Base-by-base conservation (phyloP, 2,888 invertebrate species). In the Epistrophe grossulariae region DNA sequence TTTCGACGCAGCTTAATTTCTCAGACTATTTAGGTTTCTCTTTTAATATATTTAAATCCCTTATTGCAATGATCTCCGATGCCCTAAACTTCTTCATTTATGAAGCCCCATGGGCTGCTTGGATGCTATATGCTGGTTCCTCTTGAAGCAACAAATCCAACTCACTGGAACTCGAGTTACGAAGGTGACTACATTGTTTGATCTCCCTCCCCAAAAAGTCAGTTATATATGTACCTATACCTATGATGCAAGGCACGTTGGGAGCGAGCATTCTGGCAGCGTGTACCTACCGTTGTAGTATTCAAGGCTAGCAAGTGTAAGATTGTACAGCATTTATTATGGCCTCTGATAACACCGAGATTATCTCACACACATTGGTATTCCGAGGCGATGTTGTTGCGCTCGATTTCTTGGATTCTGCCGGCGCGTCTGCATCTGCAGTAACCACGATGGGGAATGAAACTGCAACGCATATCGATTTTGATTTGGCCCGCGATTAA, bases 241-340 rank as follows among this genome's bases (percentile, higher is more conserved):
- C 24, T 24, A 24, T 24, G 35, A 43, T 74, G 78, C 79, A 59
- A 71, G n/a, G 45, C 59, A 59, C 28, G 66, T 48, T 35, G 68
- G 71, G 68, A 60, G 66, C 79, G 76, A 77, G 88, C 79, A 83
- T 80, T 83, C 88, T 80, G 60, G 66, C 79, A 88, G 74, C 84
- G 64, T 80, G 83, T 88, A 84, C 73, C 72, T 60, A 80, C 72
- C 68, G 79, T 77, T 80, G 84, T 80, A 76, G 88, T 84, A 84
- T 88, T 88, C 84, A 88, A 88, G 88, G 88, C 84, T 84, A 88
- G 79, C 88, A 88, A 88, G 88, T 88, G 88, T 88, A 82, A 83
- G 88, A 84, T 84, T 88, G 84, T 84, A 84, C 84, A 77, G 88
- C 79, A 88, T 87, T 88, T 88, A 88, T 88, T 88, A 88, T 88